Conservation (phyloP, 2,797 vertebrate species). For the Takifugu ocellatus region DNA sequence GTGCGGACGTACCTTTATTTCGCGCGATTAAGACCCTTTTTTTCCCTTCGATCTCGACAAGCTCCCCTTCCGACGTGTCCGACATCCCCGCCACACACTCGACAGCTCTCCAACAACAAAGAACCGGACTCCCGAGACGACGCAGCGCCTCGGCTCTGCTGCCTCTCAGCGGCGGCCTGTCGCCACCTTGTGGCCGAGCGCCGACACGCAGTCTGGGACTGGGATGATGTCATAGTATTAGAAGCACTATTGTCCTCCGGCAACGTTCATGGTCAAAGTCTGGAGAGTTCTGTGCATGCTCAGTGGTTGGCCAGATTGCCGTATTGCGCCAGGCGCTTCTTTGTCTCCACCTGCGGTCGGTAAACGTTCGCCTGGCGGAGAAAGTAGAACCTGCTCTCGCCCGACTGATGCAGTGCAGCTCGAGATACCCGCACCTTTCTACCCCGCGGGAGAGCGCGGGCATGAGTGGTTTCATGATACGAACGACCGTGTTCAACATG, state of each 20-base stretch:
- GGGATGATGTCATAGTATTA: slow-evolving; percentile 71
- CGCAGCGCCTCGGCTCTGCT: slow-evolving; percentile 42
- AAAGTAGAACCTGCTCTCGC: not conserved
- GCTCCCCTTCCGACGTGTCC: slow-evolving; percentile 23
- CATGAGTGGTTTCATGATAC: too few relatives aligned
- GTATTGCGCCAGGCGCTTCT: slow-evolving; percentile 58
- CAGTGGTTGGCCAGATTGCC: slow-evolving; percentile 51
- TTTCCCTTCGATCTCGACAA: slow-evolving; percentile 3
- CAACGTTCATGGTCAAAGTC: slow-evolving; percentile 57
- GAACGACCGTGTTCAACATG: too few relatives aligned
- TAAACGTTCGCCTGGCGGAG: not conserved
- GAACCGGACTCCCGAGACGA: slow-evolving; percentile 52
- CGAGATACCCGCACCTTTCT: not conserved
- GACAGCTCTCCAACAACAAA: slow-evolving; percentile 70
- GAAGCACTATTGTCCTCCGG: slow-evolving; percentile 64
- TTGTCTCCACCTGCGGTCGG: slow-evolving; percentile 45
- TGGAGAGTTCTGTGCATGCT: slow-evolving; percentile 63
- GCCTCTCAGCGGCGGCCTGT: slow-evolving; percentile 17
- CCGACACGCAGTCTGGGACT: slow-evolving; percentile 4
- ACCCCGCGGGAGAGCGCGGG: not conserved
- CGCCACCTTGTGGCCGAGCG: slow-evolving; percentile 56
- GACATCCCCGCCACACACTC: slow-evolving; percentile 61
- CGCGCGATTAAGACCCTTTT: not conserved
- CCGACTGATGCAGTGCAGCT: not conserved
- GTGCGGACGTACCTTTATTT: slow-evolving; percentile 1